Evolutionary conservation across 2,888 invertebrate species (phyloP).

Genomic region (Heteromurus nitidus): DNA sequence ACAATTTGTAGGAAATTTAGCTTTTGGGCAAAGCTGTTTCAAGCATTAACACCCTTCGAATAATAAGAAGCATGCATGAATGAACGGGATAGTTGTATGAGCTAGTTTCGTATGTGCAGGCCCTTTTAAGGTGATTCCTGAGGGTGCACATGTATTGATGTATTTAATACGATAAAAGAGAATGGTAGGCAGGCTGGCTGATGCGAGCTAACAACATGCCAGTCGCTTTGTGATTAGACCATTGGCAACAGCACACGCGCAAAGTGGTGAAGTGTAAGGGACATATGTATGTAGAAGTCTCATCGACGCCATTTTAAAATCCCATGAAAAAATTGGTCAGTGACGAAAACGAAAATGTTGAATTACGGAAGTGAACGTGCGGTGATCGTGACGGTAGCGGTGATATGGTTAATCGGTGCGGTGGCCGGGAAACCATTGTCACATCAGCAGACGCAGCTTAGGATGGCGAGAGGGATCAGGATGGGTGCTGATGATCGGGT

Average conservation of each 20-base stretch:
- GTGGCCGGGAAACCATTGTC: constrained; percentile 32
- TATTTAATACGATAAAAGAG: constrained; percentile 11
- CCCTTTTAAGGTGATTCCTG: too few species aligned
- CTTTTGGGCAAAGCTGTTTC: too few species aligned
- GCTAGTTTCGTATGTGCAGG: too few species aligned
- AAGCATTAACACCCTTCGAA: too few species aligned
- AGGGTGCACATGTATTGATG: too few species aligned
- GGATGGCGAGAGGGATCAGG: constrained; percentile 13
- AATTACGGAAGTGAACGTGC: constrained; percentile 36
- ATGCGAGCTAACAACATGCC: constrained; percentile 44
- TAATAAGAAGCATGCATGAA: too few species aligned
- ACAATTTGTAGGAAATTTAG: too few species aligned
- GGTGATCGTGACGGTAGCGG: constrained; percentile 19
- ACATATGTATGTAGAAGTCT: neutral
- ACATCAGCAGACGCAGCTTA: constrained; percentile 42
- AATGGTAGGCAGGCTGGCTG: constrained; percentile 28
- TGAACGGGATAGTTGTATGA: too few species aligned
- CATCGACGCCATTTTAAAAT: neutral
- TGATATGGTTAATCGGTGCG: neutral
- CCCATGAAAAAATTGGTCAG: neutral
- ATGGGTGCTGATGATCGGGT: neutral
- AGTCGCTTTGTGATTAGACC: constrained; percentile 51
- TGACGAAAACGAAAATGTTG: neutral
- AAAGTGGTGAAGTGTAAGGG: neutral
- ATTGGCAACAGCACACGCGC: constrained; percentile 47